phyloP scores from a whole-genome alignment of 2,888 invertebrate genomes.

The Platypus cylindrus region DNA sequence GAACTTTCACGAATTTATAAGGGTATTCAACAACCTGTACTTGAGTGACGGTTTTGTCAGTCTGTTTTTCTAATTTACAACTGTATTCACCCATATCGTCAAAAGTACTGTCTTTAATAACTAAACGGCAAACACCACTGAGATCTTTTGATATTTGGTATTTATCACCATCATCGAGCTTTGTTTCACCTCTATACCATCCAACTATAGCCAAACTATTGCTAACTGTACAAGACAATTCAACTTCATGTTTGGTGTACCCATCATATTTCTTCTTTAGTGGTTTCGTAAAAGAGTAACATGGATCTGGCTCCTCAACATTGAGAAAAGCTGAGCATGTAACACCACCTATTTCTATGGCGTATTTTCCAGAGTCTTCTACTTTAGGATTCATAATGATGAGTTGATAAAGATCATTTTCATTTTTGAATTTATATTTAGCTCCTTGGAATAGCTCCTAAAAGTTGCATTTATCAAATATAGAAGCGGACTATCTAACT shows the following conservation, averaged over 20 bases:
- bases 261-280: slow-evolving; percentile 82
- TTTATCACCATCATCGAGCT: slow-evolving; percentile 64
- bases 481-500: slow-evolving; percentile 1
- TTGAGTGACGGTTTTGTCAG: slow-evolving; percentile 73
- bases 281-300: slow-evolving; percentile 83
- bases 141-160: slow-evolving; percentile 87
- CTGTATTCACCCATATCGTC: slow-evolving; percentile 82
- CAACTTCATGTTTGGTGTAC: slow-evolving; percentile 78
- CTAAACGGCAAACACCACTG: slow-evolving; percentile 77
- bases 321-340: slow-evolving; percentile 82
- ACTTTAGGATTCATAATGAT: slow-evolving; percentile 84
- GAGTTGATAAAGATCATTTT: slow-evolving; percentile 82
- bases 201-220: slow-evolving; percentile 88
- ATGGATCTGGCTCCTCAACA: slow-evolving; percentile 94
- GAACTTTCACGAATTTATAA: slow-evolving; percentile 85
- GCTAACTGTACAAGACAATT: slow-evolving; percentile 87
- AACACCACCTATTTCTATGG: slow-evolving; percentile 85
- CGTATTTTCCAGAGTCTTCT: slow-evolving; percentile 95
- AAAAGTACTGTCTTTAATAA: slow-evolving; percentile 67
- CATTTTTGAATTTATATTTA: slow-evolving; percentile 91
- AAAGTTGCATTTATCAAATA: slow-evolving; percentile 7
- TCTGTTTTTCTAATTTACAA: slow-evolving; percentile 80
- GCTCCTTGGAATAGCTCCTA: slow-evolving; percentile 92
- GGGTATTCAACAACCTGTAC: slow-evolving; percentile 84
- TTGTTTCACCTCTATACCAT: slow-evolving; percentile 78